Percentiles rank a stretch among this genome's conserved stretches.
phyloP scores from a whole-genome alignment of 2,113 vertebrate species.

The Geococcyx californianus region DNA sequence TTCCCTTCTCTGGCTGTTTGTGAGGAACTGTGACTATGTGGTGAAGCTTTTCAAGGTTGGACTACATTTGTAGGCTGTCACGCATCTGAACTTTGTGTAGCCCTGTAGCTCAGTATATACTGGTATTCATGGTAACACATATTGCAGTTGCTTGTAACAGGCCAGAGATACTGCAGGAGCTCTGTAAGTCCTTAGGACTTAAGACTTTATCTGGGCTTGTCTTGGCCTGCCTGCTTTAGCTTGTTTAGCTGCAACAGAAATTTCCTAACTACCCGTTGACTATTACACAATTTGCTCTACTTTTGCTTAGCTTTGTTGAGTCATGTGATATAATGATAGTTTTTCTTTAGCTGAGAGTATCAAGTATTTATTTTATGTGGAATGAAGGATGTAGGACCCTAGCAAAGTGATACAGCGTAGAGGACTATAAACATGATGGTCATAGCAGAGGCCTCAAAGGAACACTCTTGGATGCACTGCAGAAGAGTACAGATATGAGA shows the following conservation, averaged over 20 bases:
- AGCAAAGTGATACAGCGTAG: background rate
- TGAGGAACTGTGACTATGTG: background rate
- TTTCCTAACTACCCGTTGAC: background rate
- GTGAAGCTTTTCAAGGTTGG: background rate
- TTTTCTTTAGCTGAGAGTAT: background rate
- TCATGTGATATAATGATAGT: background rate
- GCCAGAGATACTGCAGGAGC: background rate
- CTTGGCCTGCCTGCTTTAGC: background rate
- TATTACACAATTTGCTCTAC: background rate
- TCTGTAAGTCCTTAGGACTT: background rate
- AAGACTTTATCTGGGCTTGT: background rate
- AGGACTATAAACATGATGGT: background rate
- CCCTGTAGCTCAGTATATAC: background rate
- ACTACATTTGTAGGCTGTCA: background rate
- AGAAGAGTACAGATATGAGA: background rate
- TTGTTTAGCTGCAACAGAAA: background rate
- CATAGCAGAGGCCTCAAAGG: background rate
- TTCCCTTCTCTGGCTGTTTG: background rate
- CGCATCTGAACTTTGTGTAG: background rate
- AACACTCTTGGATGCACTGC: background rate
- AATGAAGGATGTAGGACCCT: background rate
- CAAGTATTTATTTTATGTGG: background rate
- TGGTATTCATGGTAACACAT: background rate
- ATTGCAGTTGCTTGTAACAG: background rate
- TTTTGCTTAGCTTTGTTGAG: background rate